Evolutionary conservation across 2,797 vertebrate species (phyloP).

Genomic region (Thunnus albacares): DNA sequence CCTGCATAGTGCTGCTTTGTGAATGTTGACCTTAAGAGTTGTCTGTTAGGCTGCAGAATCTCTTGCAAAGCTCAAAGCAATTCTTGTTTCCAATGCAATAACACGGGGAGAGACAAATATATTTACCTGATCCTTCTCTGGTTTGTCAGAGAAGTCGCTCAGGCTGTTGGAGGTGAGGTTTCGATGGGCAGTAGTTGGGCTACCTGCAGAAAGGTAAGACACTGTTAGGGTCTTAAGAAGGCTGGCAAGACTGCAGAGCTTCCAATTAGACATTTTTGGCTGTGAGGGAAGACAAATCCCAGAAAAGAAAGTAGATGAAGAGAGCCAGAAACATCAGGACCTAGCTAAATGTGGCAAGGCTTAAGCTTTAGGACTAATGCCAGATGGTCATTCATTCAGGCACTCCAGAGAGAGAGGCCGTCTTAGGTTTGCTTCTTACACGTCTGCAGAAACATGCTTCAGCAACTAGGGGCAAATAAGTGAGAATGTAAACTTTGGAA

Average conservation of each 20-base stretch:
- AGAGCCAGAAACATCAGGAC: conserved; percentile 55
- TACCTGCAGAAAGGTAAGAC: conserved; percentile 85
- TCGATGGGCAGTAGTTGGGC: conserved; percentile 92
- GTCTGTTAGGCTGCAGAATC: not conserved
- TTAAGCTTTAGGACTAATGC: conserved; percentile 59
- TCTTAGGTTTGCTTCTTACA: conserved; percentile 17
- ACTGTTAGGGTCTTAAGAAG: conserved; percentile 22
- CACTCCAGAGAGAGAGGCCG: conserved; percentile 16
- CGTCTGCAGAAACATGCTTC: conserved; percentile 40
- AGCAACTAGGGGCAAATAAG: conserved; percentile 25
- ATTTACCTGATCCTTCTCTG: conserved; percentile 97
- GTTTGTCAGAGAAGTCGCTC: conserved; percentile 97
- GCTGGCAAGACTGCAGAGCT: not conserved
- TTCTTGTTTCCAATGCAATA: not conserved
- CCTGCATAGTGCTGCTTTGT: conserved; percentile 44
- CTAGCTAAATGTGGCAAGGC: conserved; percentile 61
- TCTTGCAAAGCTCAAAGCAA: not conserved
- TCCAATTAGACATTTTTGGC: conserved; percentile 10
- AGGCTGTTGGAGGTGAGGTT: conserved; percentile 97
- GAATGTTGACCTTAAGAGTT: conserved; percentile 25
- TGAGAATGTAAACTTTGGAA: conserved; percentile 44
- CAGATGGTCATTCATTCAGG: conserved; percentile 62
- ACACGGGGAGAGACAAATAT: not conserved
- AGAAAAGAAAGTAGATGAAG: conserved; percentile 40
- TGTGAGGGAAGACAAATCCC: not conserved